A percentile compares a stretch with the other conserved stretches of the same genome.
phyloP scores from a whole-genome alignment of 2,888 invertebrate species.

The Ormia ochracea region DNA sequence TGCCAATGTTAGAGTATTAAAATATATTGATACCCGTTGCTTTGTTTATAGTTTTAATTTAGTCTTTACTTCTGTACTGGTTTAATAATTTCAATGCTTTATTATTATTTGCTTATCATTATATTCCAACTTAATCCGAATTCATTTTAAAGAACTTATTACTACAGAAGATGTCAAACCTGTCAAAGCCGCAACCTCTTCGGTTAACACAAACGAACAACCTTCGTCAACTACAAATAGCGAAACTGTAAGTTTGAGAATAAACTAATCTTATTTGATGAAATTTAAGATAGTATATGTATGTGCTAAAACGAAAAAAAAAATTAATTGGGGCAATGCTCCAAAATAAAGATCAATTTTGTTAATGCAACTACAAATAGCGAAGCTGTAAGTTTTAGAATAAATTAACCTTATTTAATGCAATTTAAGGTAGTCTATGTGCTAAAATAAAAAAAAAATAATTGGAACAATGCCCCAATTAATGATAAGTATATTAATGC shows the following conservation, averaged over 20 bases:
- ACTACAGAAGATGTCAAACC: slow-evolving; percentile 73
- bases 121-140: background rate
- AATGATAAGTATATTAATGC: no score
- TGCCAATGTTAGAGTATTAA: no score
- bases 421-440: no score
- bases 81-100: background rate
- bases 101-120: no score
- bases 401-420: background rate
- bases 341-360: no score
- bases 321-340: no score
- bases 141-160: slow-evolving; percentile 68
- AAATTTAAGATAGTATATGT: no score
- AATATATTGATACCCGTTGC: no score
- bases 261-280: background rate
- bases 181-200: slow-evolving; percentile 67
- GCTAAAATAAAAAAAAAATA: no score
- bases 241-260: slow-evolving; percentile 73
- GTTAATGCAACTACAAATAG: slow-evolving; percentile 76
- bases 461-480: no score
- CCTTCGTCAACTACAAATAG: slow-evolving; percentile 76
- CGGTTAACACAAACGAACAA: slow-evolving; percentile 70
- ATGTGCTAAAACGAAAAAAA: no score
- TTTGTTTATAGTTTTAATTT: no score
- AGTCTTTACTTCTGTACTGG: background rate
- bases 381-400: slow-evolving; percentile 73